Evolutionary conservation across 1,140 invertebrate species (phyloP), one percentile per base, ranked within the genome.

Genomic region (Zaprionus tsacasi): DNA sequence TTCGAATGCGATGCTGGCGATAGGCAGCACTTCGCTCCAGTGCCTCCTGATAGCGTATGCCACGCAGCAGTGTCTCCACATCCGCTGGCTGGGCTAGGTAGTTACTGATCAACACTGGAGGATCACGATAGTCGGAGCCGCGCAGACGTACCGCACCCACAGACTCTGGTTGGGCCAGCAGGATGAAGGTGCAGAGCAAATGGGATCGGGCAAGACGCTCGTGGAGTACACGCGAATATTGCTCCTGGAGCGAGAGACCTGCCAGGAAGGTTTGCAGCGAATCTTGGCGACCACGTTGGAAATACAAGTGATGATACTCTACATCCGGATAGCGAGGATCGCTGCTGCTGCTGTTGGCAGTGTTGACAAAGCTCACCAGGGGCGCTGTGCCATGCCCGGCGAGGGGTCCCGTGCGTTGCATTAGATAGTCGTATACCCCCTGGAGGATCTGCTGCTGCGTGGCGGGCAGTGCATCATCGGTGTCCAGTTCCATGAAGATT

Each of bases 141-240:
- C 91, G 93, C 2, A 98, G 90, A 15, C 93, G 93, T n/a, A 98
- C 60, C 30, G 94, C 93, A 1, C 97, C 97, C 61, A 93, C 93
- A 2, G 96, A 96, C 90, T 95, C 94, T 0, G 97, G 97, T 90
- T 95, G 93, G 2, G 96, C 92, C 2, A 97, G 82, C 82, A 97
- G 95, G 0, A 96, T 95, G 67, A 96, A 93, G 6, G 96, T 93
- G n/a, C 77, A 70, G 2, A 92, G n/a, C 5, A 92, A 3, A 33
- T 92, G 72, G 0, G 71, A 48, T 6, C 59, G 15, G 8, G 30
- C 15, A 0, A 91, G 45, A 1, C 52, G 69, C 0, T 6, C 57
- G 17, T 67, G 71, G 27, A 92, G 17, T 0, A 48, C 10, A 4
- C 59, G 2, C 8, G 27, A 25, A n/a, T 88, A 91, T 5, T 56